Evolutionary conservation across 2,888 invertebrate genomes (phyloP), one percentile per base, ranked within the genome.

Genomic region (Plagiodera versicolora): DNA sequence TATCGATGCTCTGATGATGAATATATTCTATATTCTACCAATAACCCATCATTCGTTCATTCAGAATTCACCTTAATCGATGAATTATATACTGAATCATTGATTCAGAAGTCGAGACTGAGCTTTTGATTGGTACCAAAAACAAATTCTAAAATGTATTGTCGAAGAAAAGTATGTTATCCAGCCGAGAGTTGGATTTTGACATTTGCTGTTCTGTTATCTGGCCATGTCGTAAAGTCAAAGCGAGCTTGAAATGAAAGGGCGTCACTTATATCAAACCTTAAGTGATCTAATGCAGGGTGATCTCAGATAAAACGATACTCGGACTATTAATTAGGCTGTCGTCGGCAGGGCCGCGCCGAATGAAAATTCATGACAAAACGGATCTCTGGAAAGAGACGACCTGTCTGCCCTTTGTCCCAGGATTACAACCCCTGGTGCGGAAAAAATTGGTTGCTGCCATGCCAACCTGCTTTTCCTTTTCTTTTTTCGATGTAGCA

Each of bases 321-420:
- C 67, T 58, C 66, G 58, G 65, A 64, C 68, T 67, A 72, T 71
- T 70, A 72, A 72, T 72, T 72, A 71, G 67, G 63, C 68, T 72
- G 72, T 69, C 70, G 67, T 64, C 64, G 63, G 66, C 70, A 70
- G 69, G 67, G 66, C 66, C 63, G 63, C 61, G 63, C 63, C 61
- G 66, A 68, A 67, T 66, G 66, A 64, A 67, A 61, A 64, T 64
- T 61, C 64, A 28, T 53, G 58, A 59, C 59, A 61, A 64, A 64
- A 61, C 56, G 35, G 20, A 58, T 60, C 60, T 63, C 60, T 56
- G 55, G n/a, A n/a, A n/a, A 54, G 48, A 53, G 54, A 53, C 49
- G 57, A 57, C 57, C 54, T 56, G 58, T 53, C 57, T 35, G 11
- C 63, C 61, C 63, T 65, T 65, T 65, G 65, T 65, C 56, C 35